Evolutionary conservation across 1,140 invertebrate species (phyloP).

Genomic region (Pararge aegeria): DNA sequence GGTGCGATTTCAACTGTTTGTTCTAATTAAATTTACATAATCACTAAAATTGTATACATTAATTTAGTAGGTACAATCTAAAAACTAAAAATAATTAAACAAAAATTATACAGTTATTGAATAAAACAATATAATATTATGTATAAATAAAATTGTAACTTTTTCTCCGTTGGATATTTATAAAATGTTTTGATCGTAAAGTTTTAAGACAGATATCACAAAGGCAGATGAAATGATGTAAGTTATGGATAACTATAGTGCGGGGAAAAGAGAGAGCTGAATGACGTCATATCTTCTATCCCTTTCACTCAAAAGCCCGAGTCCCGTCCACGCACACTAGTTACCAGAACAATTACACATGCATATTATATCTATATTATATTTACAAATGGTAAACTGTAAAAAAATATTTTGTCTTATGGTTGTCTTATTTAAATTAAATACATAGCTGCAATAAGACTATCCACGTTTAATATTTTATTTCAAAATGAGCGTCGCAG

Average conservation of each 20-base stretch:
- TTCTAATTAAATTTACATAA: conserved; percentile 18
- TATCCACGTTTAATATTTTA: not conserved
- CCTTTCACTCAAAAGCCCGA: not conserved
- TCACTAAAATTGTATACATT: conserved; percentile 19
- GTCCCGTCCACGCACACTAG: not conserved
- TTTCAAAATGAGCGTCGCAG: not conserved
- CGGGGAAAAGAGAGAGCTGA: not conserved
- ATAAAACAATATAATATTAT: too few relatives aligned
- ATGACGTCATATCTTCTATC: not conserved
- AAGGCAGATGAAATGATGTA: conserved; percentile 2
- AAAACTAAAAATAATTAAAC: conserved; percentile 24
- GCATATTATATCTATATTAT: conserved; percentile 8
- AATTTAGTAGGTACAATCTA: conserved; percentile 15
- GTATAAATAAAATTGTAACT: conserved; percentile 22
- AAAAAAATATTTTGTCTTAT: conserved; percentile 8
- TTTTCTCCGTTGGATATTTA: conserved; percentile 11
- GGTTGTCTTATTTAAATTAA: conserved; percentile 12
- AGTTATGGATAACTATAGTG: not conserved
- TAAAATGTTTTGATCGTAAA: not conserved
- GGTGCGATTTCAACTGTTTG: conserved; percentile 17
- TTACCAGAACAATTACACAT: not conserved
- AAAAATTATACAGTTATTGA: not conserved
- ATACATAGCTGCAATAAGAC: conserved; percentile 21
- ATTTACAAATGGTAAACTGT: conserved; percentile 10
- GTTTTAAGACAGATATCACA: conserved; percentile 5